A percentile compares a stretch with the other conserved stretches of the same genome.
Evolutionary conservation across 1,140 invertebrate genomes (phyloP).

Genomic region (Macrocentrus cingulum): DNA sequence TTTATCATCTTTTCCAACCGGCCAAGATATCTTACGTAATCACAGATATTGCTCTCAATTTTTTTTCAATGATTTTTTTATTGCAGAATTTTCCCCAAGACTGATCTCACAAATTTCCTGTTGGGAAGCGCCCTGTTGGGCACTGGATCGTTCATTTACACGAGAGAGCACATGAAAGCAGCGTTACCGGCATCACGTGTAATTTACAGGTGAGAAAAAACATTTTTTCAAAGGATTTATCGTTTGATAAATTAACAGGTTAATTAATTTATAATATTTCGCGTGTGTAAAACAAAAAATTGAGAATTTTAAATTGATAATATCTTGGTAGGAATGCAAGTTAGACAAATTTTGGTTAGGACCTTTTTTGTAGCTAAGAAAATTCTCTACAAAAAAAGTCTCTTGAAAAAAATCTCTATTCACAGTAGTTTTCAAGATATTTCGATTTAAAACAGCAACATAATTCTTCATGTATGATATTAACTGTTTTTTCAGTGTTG

Average conservation of each 20-base stretch:
- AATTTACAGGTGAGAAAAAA: conserved; percentile 62
- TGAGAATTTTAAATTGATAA: too few species aligned
- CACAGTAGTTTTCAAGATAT: too few species aligned
- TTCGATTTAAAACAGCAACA: too few species aligned
- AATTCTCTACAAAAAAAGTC: too few species aligned
- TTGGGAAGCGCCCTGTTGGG: conserved; percentile 63
- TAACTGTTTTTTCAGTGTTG: conserved; percentile 56
- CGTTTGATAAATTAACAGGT: not conserved
- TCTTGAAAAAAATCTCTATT: too few species aligned
- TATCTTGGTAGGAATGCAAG: too few species aligned
- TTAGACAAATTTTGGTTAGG: too few species aligned
- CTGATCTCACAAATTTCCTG: conserved; percentile 64
- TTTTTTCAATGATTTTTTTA: conserved; percentile 15
- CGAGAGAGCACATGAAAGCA: conserved; percentile 61
- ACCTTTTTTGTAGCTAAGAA: too few species aligned
- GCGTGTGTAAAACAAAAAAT: too few species aligned
- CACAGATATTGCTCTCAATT: not conserved
- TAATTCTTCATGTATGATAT: conserved; percentile 19
- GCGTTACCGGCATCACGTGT: conserved; percentile 53
- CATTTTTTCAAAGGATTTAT: not conserved
- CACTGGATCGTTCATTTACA: conserved; percentile 66
- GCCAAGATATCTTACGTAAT: too few species aligned
- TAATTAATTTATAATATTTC: not conserved
- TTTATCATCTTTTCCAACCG: too few species aligned
- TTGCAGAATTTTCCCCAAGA: conserved; percentile 62